Percentiles rank a stretch among this genome's conserved stretches.
These are phyloP conservation scores for Idaea biselata DNA, from an alignment of 2,888 invertebrate genomes.

Conservation along the genomic window DNA sequence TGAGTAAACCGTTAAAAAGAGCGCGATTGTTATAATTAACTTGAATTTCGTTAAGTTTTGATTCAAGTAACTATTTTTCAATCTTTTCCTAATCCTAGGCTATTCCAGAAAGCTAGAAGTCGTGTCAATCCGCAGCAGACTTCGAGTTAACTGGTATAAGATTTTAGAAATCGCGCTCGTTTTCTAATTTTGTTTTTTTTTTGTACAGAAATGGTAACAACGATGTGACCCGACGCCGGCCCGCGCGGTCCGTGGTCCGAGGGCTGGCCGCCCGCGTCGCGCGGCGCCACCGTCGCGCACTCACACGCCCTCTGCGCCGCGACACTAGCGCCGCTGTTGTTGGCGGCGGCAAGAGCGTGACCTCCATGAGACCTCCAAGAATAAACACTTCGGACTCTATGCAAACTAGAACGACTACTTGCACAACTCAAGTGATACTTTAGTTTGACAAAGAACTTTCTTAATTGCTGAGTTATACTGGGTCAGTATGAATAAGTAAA, in stretches of 20 bases:
- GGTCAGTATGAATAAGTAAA: too few species aligned
- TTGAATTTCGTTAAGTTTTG: too few species aligned
- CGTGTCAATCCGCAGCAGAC: too few species aligned
- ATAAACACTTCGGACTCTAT: constrained; percentile 9
- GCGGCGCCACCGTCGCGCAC: constrained; percentile 25
- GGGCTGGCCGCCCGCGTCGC: constrained; percentile 55
- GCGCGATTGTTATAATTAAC: too few species aligned
- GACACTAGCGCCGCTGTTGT: constrained; percentile 23
- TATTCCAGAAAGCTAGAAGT: too few species aligned
- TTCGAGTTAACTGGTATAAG: background rate
- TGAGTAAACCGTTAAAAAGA: constrained; percentile 28
- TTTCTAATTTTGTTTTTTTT: background rate
- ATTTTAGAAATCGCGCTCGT: background rate
- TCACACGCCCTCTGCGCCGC: constrained; percentile 8
- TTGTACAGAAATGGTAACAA: constrained; percentile 65
- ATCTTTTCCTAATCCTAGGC: background rate
- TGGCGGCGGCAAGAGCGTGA: constrained; percentile 44
- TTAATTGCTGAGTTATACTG: too few species aligned
- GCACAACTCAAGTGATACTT: background rate
- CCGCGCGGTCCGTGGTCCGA: constrained; percentile 62
- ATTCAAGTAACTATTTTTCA: background rate
- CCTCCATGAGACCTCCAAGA: constrained; percentile 24
- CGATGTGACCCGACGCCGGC: constrained; percentile 68
- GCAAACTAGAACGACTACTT: background rate
- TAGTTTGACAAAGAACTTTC: constrained; percentile 3